phyloP scores from a whole-genome alignment of 2,888 invertebrate species.

The Coremacera marginata region DNA sequence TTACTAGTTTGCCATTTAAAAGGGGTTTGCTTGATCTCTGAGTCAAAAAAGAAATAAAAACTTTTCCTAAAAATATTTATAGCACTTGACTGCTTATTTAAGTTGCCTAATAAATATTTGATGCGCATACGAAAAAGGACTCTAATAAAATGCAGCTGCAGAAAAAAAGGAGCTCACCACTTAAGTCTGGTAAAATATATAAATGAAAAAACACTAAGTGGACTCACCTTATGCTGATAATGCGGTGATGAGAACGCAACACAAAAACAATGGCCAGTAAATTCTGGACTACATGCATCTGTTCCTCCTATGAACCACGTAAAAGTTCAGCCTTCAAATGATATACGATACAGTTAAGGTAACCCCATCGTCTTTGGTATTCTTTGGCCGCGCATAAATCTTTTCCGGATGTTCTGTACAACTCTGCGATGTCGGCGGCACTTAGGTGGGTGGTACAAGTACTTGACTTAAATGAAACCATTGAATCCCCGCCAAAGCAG shows the following conservation, averaged over 20 bases:
- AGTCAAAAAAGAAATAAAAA: too few species aligned
- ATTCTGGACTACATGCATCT: conserved; percentile 10
- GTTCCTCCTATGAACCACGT: not conserved
- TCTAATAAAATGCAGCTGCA: conserved; percentile 16
- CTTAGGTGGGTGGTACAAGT: conserved; percentile 1
- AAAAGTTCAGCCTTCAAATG: conserved; percentile 10
- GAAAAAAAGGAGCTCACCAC: not conserved
- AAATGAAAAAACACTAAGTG: not conserved
- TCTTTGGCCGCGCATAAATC: conserved; percentile 19
- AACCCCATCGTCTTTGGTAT: conserved; percentile 13
- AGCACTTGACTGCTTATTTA: not conserved
- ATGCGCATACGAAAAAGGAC: not conserved
- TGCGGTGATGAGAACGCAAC: not conserved
- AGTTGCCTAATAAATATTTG: not conserved
- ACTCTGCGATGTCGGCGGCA: not conserved
- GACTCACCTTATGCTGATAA: not conserved
- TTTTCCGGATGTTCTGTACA: not conserved
- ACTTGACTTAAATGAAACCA: not conserved
- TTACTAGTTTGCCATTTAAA: too few species aligned
- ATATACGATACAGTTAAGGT: conserved; percentile 8
- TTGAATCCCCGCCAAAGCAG: not conserved
- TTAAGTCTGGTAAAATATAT: not conserved
- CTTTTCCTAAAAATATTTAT: too few species aligned
- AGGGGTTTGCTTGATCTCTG: too few species aligned
- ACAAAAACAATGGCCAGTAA: conserved; percentile 1